phyloP scores from a whole-genome alignment of 2,888 invertebrate genomes.

The Drosophila mettleri region DNA sequence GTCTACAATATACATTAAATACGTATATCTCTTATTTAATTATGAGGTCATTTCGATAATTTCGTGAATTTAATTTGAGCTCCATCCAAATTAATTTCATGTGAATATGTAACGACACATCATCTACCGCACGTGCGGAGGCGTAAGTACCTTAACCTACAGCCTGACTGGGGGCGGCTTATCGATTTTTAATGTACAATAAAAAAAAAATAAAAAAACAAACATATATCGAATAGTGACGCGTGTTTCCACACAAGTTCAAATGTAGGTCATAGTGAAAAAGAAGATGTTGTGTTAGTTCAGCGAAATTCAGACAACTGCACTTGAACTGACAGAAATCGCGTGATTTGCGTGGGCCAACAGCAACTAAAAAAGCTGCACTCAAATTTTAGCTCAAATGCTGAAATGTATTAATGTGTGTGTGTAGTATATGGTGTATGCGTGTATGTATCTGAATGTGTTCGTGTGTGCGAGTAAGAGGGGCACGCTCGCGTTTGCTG shows the following conservation, averaged over 20 bases:
- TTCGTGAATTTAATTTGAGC: slow-evolving; percentile 9
- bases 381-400: slow-evolving; percentile 38
- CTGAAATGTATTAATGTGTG: slow-evolving; percentile 34
- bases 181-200: slow-evolving; percentile 52
- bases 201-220: not conserved
- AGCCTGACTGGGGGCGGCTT: slow-evolving; percentile 24
- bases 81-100: slow-evolving; percentile 5
- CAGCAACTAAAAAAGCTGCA: slow-evolving; percentile 44
- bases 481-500: slow-evolving; percentile 62
- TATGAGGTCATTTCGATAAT: not conserved
- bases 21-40: not conserved
- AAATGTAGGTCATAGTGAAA: slow-evolving; percentile 69
- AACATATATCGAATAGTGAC: slow-evolving; percentile 39
- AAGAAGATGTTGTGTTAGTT: slow-evolving; percentile 46
- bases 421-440: slow-evolving; percentile 11
- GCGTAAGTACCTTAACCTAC: slow-evolving; percentile 49
- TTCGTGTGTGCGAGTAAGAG: slow-evolving; percentile 13
- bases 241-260: slow-evolving; percentile 63
- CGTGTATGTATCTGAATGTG: slow-evolving; percentile 8
- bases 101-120: slow-evolving; percentile 14
- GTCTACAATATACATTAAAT: not conserved
- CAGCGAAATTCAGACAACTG: slow-evolving; percentile 60
- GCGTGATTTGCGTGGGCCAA: slow-evolving; percentile 66
- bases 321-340: slow-evolving; percentile 67
- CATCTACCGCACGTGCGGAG: slow-evolving; percentile 13